A percentile compares a stretch with the other conserved stretches of the same genome.
phyloP scores from a whole-genome alignment of 2,113 vertebrate genomes.

The Balaeniceps rex region DNA sequence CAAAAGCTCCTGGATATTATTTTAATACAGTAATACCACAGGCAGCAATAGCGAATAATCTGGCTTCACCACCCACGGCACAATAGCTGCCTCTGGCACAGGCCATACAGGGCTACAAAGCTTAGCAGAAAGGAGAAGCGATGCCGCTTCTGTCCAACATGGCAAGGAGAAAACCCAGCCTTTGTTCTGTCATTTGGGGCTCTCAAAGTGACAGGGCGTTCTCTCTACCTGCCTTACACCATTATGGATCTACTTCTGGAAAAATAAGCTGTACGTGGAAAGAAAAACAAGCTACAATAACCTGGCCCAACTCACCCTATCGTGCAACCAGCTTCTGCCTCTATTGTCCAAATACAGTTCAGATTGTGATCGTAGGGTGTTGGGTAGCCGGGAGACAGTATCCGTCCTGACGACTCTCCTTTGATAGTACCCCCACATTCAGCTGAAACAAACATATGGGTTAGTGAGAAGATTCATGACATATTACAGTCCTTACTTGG shows the following conservation, averaged over 20 bases:
- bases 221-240: background rate
- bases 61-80: background rate
- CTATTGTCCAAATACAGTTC: slow-evolving; percentile 93
- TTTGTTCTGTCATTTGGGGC: too few species aligned
- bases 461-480: background rate
- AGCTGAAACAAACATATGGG: slow-evolving; percentile 70
- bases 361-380: slow-evolving; percentile 96
- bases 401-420: slow-evolving; percentile 83
- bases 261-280: background rate
- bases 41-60: background rate
- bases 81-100: background rate
- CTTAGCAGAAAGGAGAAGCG: background rate
- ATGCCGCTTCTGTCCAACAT: background rate
- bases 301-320: slow-evolving; percentile 83
- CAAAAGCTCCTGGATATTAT: background rate
- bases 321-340: slow-evolving; percentile 92
- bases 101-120: background rate
- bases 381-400: slow-evolving; percentile 95
- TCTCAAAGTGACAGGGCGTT: background rate
- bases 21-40: background rate
- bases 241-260: background rate
- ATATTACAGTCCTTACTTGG: background rate
- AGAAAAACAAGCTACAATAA: background rate
- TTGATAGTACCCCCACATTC: slow-evolving; percentile 90
- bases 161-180: background rate